Evolutionary conservation across 1,140 invertebrate species (phyloP).

Genomic region (Limonius californicus): DNA sequence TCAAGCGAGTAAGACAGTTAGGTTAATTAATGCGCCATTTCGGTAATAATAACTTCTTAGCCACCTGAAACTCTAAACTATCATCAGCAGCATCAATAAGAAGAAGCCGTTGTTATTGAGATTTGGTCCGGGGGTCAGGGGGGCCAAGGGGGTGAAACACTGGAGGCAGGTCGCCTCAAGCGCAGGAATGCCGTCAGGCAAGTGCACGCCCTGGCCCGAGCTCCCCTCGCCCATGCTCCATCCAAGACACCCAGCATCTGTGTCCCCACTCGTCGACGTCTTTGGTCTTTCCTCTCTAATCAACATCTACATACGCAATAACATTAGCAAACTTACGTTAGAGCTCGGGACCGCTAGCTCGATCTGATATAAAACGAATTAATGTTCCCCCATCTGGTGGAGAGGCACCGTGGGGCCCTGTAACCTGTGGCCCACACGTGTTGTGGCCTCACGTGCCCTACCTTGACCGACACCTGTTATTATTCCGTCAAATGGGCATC

Average conservation of each 20-base stretch:
- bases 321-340: constrained; percentile 4
- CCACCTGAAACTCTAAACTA: too few species aligned
- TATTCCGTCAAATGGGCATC: constrained; percentile 14
- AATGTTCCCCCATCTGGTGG: neutral
- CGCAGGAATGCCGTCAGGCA: constrained; percentile 44
- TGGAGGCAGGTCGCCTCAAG: constrained; percentile 37
- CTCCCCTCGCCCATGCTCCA: constrained; percentile 1
- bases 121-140: neutral
- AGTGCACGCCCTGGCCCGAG: constrained; percentile 38
- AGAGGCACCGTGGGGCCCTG: neutral
- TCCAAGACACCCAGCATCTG: neutral
- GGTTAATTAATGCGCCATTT: too few species aligned
- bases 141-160: constrained; percentile 21
- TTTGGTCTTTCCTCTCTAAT: neutral
- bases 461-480: constrained; percentile 33
- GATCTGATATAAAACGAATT: neutral
- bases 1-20: too few species aligned
- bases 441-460: constrained; percentile 29
- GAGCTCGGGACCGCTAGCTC: neutral
- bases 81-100: too few species aligned
- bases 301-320: neutral
- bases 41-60: too few species aligned
- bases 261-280: neutral
- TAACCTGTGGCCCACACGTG: constrained; percentile 25
- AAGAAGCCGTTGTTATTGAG: neutral